Conservation (phyloP, 2,113 vertebrate species). For the Tragelaphus scriptus region DNA sequence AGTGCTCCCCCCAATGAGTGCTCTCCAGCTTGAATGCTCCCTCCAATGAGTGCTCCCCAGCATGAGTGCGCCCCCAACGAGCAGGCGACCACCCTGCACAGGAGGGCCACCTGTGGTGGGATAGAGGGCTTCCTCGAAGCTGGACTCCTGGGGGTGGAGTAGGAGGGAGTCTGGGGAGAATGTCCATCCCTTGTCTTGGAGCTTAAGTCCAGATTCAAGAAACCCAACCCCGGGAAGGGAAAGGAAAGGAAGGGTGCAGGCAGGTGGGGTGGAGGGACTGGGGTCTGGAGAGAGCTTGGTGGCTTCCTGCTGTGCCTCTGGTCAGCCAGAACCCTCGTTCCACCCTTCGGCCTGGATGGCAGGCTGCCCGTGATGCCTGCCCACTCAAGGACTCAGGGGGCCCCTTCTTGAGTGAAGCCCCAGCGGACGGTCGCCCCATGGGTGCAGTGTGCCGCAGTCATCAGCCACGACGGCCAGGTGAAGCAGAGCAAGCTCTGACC, state of each 20-base stretch:
- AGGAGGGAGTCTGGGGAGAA: neutral
- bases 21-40: neutral
- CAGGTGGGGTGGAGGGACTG: rapidly evolving
- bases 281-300: neutral
- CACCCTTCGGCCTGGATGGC: no score
- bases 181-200: neutral
- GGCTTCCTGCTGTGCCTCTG: neutral
- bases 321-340: neutral
- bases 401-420: no score
- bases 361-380: neutral
- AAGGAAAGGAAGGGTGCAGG: neutral
- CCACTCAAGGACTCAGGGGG: neutral
- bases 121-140: neutral
- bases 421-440: rapidly evolving
- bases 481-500: neutral
- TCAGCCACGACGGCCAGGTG: neutral
- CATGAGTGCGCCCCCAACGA: neutral
- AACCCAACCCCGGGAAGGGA: neutral
- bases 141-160: neutral
- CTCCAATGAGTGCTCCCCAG: rapidly evolving
- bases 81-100: neutral
- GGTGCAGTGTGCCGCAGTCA: neutral
- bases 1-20: neutral
- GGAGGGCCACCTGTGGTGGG: neutral
- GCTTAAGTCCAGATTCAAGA: neutral